Conservation (phyloP, 2,888 invertebrate genomes). For the Dasypolia templi region DNA sequence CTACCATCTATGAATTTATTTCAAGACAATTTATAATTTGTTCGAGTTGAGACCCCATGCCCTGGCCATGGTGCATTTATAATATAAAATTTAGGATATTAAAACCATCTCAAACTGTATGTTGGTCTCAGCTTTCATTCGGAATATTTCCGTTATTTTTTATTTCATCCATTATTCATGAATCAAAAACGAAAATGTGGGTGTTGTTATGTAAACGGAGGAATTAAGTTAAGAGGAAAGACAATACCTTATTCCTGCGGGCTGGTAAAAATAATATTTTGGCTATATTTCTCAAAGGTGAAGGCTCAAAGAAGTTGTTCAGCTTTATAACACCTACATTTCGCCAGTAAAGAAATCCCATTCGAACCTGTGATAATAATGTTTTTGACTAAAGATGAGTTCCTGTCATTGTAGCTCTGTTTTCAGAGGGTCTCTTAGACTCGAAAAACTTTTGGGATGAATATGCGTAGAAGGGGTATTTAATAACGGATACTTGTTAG, state of each 20-base stretch:
- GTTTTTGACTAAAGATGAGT: neutral
- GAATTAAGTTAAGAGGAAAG: conserved; percentile 1
- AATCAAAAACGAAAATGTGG: conserved; percentile 4
- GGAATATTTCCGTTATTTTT: conserved; percentile 10
- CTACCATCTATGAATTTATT: no score
- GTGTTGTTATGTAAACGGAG: conserved; percentile 15
- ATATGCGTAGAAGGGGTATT: no score
- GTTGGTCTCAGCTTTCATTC: neutral
- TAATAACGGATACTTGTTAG: neutral
- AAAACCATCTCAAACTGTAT: conserved; percentile 16
- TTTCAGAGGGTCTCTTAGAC: neutral
- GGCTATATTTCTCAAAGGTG: neutral
- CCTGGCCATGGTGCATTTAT: no score
- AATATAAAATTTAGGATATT: no score
- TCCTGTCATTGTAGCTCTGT: neutral
- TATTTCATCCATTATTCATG: conserved; percentile 26
- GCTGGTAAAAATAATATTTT: conserved; percentile 14
- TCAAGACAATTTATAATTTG: no score
- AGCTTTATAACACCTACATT: neutral
- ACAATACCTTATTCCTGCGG: conserved; percentile 14
- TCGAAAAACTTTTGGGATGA: no score
- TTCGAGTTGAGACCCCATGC: no score
- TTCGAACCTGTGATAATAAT: neutral
- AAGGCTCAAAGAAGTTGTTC: neutral
- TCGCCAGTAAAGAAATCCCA: neutral